A percentile compares a stretch with the other conserved stretches of the same genome.
These are phyloP conservation scores for Metaphire vulgaris DNA, from an alignment of 1,140 invertebrate genomes.

Conservation along the genomic window DNA sequence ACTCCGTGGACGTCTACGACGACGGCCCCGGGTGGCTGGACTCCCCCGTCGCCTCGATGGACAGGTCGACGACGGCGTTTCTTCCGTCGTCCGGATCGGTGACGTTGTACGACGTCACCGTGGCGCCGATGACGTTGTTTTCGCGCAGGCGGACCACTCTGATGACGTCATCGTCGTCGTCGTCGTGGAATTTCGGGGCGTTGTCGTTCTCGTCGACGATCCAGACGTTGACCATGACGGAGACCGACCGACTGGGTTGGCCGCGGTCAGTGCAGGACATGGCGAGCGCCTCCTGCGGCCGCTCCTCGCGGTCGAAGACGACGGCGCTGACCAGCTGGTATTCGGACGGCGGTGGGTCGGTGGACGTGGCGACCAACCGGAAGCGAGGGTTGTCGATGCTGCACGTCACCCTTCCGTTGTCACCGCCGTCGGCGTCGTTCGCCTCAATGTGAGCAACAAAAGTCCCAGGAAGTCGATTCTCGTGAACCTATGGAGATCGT, in stretches of 20 bases:
- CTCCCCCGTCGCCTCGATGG: not conserved
- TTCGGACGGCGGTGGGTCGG: not conserved
- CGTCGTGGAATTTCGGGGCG: not conserved
- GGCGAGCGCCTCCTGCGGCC: not conserved
- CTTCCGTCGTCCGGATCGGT: not conserved
- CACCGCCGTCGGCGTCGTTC: slow-evolving; percentile 16
- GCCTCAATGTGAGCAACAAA: slow-evolving; percentile 22
- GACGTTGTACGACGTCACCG: not conserved
- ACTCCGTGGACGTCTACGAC: not conserved
- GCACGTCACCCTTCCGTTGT: slow-evolving; percentile 21
- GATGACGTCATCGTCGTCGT: too few species aligned
- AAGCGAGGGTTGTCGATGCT: not conserved
- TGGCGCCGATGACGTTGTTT: not conserved
- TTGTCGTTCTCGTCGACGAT: not conserved
- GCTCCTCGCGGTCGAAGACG: not conserved
- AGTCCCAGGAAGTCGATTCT: slow-evolving; percentile 14
- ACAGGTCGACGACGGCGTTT: not conserved
- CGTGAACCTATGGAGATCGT: slow-evolving; percentile 7
- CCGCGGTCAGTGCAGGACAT: not conserved
- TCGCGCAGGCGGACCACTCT: not conserved
- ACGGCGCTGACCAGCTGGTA: not conserved
- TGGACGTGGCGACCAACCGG: not conserved
- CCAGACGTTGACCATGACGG: not conserved
- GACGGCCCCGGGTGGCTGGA: not conserved
- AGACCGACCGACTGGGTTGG: not conserved